phyloP scores from a whole-genome alignment of 2,797 vertebrate genomes.

The Bucorvus abyssinicus region DNA sequence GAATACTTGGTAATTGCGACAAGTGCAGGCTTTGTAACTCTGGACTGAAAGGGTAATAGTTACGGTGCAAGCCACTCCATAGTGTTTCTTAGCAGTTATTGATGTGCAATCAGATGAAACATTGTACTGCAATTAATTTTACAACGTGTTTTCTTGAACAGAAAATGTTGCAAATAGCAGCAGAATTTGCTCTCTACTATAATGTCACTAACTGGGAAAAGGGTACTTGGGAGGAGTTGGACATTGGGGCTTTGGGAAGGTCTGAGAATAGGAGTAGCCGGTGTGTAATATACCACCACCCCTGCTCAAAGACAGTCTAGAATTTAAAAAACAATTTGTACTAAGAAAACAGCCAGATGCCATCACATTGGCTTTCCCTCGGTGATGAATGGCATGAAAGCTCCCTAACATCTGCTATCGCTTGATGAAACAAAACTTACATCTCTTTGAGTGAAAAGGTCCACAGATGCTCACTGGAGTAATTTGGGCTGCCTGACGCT shows the following conservation, averaged over 20 bases:
- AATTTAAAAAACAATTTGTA: background rate
- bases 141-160: background rate
- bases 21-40: background rate
- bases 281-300: background rate
- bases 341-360: constrained; percentile 50
- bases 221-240: background rate
- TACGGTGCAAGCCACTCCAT: background rate
- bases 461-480: constrained; percentile 5
- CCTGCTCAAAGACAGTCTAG: background rate
- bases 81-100: background rate
- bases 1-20: background rate
- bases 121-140: background rate
- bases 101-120: background rate
- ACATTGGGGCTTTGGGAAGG: background rate
- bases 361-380: background rate
- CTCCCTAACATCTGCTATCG: constrained; percentile 54
- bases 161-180: background rate
- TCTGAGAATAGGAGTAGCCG: background rate
- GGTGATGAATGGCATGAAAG: constrained; percentile 14
- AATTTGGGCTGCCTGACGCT: background rate
- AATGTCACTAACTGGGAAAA: background rate
- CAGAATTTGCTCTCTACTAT: background rate
- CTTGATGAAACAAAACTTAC: constrained; percentile 61
- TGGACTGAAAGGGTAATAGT: background rate
- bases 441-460: constrained; percentile 29